Base-by-base conservation (phyloP, 2,113 vertebrate genomes). In the Meriones unguiculatus region DNA sequence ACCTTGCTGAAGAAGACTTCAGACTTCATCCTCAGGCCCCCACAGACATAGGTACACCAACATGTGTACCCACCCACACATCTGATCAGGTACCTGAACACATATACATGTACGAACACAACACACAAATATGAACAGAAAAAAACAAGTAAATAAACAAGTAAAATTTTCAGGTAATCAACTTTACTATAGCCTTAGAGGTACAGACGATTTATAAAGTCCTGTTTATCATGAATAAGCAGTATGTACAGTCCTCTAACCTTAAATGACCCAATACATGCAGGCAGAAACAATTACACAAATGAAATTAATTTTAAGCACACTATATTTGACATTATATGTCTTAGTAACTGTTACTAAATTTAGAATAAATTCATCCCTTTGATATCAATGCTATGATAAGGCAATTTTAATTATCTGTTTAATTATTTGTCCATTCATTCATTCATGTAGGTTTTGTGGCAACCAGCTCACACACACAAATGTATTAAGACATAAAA, bases 391-490 rank as follows among this genome's bases (percentile, higher is more conserved):
- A 24, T 46, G 28, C 22, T 91, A 69, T 30, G 0, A 35, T 12
- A 81, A 91, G 6, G 76, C 87, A 89, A 93, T 77, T 87, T 24
- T 90, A 35, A 73, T 15, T 11, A 64, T 90, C 81, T 25, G 41
- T 75, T 87, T 8, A 90, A 87, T 50, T 67, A 67, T 41, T 7
- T 86, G 5, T 93, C 25, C 9, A 10, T 57, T 80, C 22, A 95
- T 57, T 20, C 11, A 78, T n/a, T 95, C 30, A 25, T 0, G 9
- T 64, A 14, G 84, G 41, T 62, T 93, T 52, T 75, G 3, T 46
- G 8, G 0, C 2, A 11, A 13, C 73, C 17, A 69, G 1, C 7
- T 18, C 8, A 62, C 30, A 0, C 1, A 94, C 9, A n/a, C 0
- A 38, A 4, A 50, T 10, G 62, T 7, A 52, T 20, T 5, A 11